Evolutionary conservation across 2,797 vertebrate genomes (phyloP), one percentile per base, ranked within the genome.

Genomic region (Alosa sapidissima): DNA sequence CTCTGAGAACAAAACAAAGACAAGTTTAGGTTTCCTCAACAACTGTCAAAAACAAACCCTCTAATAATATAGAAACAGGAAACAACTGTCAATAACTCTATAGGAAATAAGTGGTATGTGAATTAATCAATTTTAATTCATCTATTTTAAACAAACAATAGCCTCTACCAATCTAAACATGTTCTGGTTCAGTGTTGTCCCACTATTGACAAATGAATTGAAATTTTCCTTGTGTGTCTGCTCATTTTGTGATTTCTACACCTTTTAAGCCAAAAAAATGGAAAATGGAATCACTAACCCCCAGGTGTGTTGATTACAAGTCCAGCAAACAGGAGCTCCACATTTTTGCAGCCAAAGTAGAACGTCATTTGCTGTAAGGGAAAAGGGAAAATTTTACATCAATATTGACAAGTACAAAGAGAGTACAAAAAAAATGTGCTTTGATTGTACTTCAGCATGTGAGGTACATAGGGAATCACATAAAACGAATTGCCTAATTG

Each of bases 261-360:
- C 19, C 55, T n/a, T 8, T 5, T 58, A 58, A 9, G n/a, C 13
- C 28, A 36, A 36, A 36, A 16, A 65, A 3, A 28, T n/a, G n/a
- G n/a, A n/a, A 72, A 6, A 21, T 19, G 19, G 7, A 28, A 6
- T 6, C 28, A 84, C 87, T 94, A 62, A 99, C 98, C 98, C 96
- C 97, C 98, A 81, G 96, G 91, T 33, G 96, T 95, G 93, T 98
- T 98, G 95, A 99, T 98, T 89, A 95, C 87, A 84, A 99, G 94
- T 14, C 97, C 95, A 0, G 94, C 93, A 91, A 99, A 99, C 75
- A 99, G 95, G 86, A 99, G 89, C 85, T 96, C 94, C 91, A 99
- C 97, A 0, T 98, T 94, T 51, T 91, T 86, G 91, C 88, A 96
- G 87, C 93, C 97, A 13, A 99, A 97, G 94, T 98, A 95, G 94